Base-by-base conservation (phyloP, 1,140 invertebrate genomes). In the Brachionus rotundiformis region DNA sequence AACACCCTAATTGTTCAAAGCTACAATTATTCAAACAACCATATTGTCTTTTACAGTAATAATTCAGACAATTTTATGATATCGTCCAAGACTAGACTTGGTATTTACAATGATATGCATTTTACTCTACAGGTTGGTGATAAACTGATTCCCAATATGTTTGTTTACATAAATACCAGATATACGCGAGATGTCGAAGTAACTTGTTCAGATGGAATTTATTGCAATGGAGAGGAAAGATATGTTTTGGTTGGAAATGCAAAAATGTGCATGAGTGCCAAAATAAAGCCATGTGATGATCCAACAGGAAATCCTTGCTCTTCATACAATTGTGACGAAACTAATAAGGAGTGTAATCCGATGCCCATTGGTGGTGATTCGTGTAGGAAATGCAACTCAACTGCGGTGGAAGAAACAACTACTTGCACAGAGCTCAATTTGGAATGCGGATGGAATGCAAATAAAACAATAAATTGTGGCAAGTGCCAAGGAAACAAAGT, bases 191-290 rank as follows among this genome's bases (percentile, higher is more conserved):
- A 68, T 6, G 63, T 68, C 36, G 63, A 68, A 33, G 63, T 68
- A 8, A 68, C 63, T 33, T 68, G 63, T 68, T 68, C 63, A 8
- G 63, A 68, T 16, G 63, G 63, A 1, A 16, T 31, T 6, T 68
- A 13, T 68, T 68, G 63, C 31, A 68, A 68, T 33, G 63, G 63
- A 6, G 63, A 68, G n/a, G 63, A 68, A 68, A 29, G 63, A 19
- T 33, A 68, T 19, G 63, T 68, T 1, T 11, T 33, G 27, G n/a
- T 68, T 5, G 63, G 63, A 1, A 16, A 11, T 7, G 16, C 10
- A 4, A 33, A 33, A 19, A 33, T 27, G 7, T 68, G 63, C 19
- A 31, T n/a, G 11, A 68, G 19, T 33, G 63, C 63, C 10, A 68
- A 68, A 33, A 16, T 31, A 13, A 33, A 33, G 29, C 63, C 63